Evolutionary conservation across 2,888 invertebrate species (phyloP), one percentile per base, ranked within the genome.

Genomic region (Phaonia tiefii): DNA sequence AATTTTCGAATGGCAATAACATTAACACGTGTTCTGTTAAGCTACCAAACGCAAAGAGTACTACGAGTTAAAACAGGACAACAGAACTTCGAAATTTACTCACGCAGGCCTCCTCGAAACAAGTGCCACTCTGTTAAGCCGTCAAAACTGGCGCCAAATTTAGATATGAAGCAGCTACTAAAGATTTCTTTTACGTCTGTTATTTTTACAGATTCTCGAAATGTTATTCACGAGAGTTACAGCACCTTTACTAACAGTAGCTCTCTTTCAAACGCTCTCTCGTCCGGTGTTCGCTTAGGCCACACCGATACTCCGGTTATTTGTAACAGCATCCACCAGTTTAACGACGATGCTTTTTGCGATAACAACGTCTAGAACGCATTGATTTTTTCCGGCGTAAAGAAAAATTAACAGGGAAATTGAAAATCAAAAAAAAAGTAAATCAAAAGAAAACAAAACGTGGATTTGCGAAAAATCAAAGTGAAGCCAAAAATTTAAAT

Each of bases 321-420:
- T 71, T 74, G 11, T 65, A 42, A 75, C 81, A 81, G 81, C 81
- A 81, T 81, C 81, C 81, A 81, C 81, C 81, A 81, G 81, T 81
- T 80, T 75, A 75, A 75, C 71, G 67, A 75, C 77, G 75, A 78
- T 77, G 77, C 81, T 81, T 72, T 81, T 66, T 75, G 67, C 44
- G 75, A 46, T 72, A 81, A 81, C 77, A 81, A 75, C 81, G 56
- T 56, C 54, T 37, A 60, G 51, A 78, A 81, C 77, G 77, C 77
- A 60, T 20, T 37, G 46, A 20, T 37, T 69, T 63, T 63, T 63
- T 63, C 42, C 63, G 63, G 63, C 42, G 20, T 63, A 63, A 63
- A 63, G 8, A 2, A 15, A 66, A 31, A 44, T 31, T n/a, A n/a
- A 31, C 31, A 26, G 46, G 15, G 10, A 56, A 42, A 31, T 76